phyloP scores from a whole-genome alignment of 2,888 invertebrate genomes.

The Drosophila dives region DNA sequence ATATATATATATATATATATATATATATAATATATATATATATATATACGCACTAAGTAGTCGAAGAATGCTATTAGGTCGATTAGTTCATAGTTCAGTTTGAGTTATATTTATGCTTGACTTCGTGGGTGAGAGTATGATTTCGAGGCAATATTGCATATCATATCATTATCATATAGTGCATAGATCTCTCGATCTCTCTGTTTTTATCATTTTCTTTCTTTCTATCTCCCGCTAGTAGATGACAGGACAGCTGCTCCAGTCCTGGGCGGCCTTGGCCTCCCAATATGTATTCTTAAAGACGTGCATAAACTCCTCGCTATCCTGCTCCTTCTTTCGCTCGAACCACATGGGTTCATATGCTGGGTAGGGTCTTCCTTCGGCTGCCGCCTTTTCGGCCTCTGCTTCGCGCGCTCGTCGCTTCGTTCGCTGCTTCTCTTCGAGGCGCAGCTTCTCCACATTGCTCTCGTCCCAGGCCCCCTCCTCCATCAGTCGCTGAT shows the following conservation, averaged over 20 bases:
- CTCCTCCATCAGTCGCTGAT: constrained; percentile 98
- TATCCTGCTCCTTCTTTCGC: constrained; percentile 90
- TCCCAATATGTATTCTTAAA: constrained; percentile 97
- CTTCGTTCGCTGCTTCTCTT: constrained; percentile 96
- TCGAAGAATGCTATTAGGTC: constrained; percentile 53
- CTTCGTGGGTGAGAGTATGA: constrained; percentile 26
- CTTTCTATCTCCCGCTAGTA: constrained; percentile 69
- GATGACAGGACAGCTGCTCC: constrained; percentile 96
- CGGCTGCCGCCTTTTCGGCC: constrained; percentile 89
- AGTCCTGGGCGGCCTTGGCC: constrained; percentile 94
- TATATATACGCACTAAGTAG: constrained; percentile 36
- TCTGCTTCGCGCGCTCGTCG: constrained; percentile 92
- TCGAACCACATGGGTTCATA: constrained; percentile 96
- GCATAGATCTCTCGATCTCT: constrained; percentile 13
- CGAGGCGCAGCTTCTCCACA: constrained; percentile 92
- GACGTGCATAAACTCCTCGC: constrained; percentile 90
- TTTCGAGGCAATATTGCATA: constrained; percentile 50
- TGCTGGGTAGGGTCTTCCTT: constrained; percentile 88
- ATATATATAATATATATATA: constrained; percentile 8
- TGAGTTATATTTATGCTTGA: constrained; percentile 51
- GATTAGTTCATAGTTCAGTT: constrained; percentile 46
- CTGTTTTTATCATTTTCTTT: neutral
- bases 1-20: constrained; percentile 27
- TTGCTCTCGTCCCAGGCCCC: constrained; percentile 97
- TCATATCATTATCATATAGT: constrained; percentile 46